These are phyloP conservation scores for Lophius piscatorius DNA, from an alignment of 2,113 vertebrate species.

Conservation along the genomic window DNA sequence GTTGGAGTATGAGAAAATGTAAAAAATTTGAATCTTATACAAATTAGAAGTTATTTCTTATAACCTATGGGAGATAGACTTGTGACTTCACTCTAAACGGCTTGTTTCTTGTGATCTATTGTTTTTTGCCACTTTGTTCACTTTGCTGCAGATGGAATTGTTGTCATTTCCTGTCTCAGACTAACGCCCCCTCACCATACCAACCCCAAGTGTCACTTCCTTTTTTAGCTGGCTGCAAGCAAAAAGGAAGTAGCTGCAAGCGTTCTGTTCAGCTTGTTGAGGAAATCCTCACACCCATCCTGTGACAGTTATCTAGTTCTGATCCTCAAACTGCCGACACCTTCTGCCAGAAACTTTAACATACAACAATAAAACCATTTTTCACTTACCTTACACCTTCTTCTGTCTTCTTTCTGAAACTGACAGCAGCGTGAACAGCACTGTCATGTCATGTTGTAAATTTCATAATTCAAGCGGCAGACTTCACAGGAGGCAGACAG, in stretches of 20 bases:
- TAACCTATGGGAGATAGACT: too few relatives aligned
- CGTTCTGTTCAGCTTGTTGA: slow-evolving; percentile 70
- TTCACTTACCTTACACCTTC: neutral
- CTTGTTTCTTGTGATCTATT: too few relatives aligned
- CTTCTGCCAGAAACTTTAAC: neutral
- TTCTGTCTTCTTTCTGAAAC: neutral
- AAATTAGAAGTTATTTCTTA: too few relatives aligned
- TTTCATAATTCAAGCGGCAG: neutral
- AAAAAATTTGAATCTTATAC: too few relatives aligned
- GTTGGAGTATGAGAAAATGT: too few relatives aligned
- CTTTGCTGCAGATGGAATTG: slow-evolving; percentile 47
- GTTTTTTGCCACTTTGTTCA: slow-evolving; percentile 28
- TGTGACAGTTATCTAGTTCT: slow-evolving; percentile 60
- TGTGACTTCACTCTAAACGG: too few relatives aligned
- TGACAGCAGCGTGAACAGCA: neutral
- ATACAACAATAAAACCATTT: neutral
- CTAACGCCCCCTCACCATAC: neutral
- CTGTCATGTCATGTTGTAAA: neutral
- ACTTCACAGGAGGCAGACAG: neutral
- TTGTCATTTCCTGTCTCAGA: slow-evolving; percentile 74
- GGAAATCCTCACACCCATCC: slow-evolving; percentile 79
- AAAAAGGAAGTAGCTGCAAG: slow-evolving; percentile 62
- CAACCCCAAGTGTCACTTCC: slow-evolving; percentile 66
- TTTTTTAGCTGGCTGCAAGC: slow-evolving; percentile 64
- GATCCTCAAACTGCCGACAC: slow-evolving; percentile 12